These are phyloP conservation scores for Xiphophorus birchmanni DNA, from an alignment of 2,797 vertebrate genomes.

Conservation along the genomic window DNA sequence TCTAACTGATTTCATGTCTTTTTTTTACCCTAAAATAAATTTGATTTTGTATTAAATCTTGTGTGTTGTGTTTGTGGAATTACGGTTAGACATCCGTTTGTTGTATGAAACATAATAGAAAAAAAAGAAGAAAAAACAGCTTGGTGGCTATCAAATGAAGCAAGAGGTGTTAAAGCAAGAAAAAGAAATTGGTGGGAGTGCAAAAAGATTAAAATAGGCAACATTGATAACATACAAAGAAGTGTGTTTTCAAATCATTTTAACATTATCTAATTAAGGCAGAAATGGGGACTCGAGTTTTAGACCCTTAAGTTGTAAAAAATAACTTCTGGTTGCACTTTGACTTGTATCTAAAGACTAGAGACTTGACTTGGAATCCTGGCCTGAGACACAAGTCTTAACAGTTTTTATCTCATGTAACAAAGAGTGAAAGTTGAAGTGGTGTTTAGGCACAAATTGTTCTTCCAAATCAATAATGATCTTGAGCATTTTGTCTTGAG, in stretches of 20 bases:
- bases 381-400: too few species aligned
- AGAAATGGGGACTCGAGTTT: too few species aligned
- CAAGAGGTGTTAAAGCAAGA: background rate
- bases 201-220: background rate
- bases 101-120: background rate
- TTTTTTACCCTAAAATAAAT: conserved; percentile 83
- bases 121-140: background rate
- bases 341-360: too few species aligned
- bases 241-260: background rate
- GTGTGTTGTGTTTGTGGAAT: conserved; percentile 14
- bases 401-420: too few species aligned
- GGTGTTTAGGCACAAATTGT: background rate
- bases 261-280: background rate
- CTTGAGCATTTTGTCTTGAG: background rate
- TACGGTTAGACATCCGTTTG: background rate
- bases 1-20: conserved; percentile 71
- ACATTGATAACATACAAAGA: background rate
- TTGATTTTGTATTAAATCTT: conserved; percentile 73
- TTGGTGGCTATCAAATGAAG: background rate
- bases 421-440: too few species aligned
- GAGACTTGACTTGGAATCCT: too few species aligned
- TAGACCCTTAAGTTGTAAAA: too few species aligned
- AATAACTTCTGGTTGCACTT: too few species aligned
- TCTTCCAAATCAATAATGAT: background rate
- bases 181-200: background rate